phyloP scores from a whole-genome alignment of 2,888 invertebrate species.

The Buathra laborator region DNA sequence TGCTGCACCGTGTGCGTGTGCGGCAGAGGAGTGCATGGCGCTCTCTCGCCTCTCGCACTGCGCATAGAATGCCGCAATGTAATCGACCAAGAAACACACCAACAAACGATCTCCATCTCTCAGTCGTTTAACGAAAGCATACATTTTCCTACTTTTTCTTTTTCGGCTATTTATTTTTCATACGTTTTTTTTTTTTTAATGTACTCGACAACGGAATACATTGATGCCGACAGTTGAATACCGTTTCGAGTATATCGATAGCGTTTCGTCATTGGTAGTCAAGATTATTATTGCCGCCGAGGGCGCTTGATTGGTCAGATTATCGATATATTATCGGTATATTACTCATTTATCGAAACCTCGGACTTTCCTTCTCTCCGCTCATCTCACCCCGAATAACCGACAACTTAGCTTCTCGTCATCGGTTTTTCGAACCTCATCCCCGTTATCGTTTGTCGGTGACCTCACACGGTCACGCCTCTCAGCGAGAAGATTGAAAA shows the following conservation, averaged over 20 bases:
- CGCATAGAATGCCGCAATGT: conserved; percentile 65
- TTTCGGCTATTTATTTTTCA: neutral
- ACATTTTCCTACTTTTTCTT: neutral
- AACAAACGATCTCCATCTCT: neutral
- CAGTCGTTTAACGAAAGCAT: neutral
- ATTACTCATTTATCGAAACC: neutral
- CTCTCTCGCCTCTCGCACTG: conserved; percentile 56
- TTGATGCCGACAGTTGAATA: neutral
- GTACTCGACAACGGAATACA: too few relatives aligned
- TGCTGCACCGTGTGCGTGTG: conserved; percentile 60
- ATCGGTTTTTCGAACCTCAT: conserved; percentile 49
- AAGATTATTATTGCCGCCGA: neutral
- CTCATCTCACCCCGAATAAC: neutral
- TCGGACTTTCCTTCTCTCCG: neutral
- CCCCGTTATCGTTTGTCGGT: conserved; percentile 75
- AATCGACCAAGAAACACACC: conserved; percentile 61
- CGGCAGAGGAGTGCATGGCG: conserved; percentile 41
- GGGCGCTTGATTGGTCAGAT: neutral
- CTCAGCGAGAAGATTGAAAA: neutral
- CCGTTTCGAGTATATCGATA: neutral
- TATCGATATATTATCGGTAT: neutral
- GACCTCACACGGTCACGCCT: conserved; percentile 76
- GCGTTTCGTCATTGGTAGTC: neutral
- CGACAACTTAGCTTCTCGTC: neutral
- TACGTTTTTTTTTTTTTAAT: too few relatives aligned